Percentiles rank a stretch among this genome's conserved stretches.
phyloP scores from a whole-genome alignment of 2,797 vertebrate species.

The Ara ararauna region DNA sequence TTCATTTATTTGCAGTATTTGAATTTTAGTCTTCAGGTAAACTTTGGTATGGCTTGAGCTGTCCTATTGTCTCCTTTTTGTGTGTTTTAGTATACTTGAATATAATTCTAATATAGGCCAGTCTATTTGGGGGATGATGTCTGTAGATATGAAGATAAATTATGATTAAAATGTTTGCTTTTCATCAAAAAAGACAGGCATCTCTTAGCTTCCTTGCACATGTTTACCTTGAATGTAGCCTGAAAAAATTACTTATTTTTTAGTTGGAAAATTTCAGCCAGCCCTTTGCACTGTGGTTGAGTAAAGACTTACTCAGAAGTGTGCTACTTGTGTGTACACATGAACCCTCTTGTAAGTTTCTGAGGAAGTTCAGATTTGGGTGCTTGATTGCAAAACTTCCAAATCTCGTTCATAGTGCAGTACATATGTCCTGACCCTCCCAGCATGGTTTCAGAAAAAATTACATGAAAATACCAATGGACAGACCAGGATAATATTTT shows the following conservation, averaged over 20 bases:
- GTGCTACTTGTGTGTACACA: not conserved
- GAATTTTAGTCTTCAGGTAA: constrained; percentile 2
- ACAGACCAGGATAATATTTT: not conserved
- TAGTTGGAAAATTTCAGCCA: not conserved
- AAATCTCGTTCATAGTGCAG: not conserved
- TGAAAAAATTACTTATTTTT: not conserved
- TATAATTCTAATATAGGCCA: not conserved
- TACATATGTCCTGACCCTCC: not conserved
- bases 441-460: not conserved
- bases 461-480: not conserved
- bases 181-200: not conserved
- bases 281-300: not conserved
- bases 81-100: not conserved
- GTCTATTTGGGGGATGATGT: constrained; percentile 5
- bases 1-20: constrained; percentile 15
- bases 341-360: not conserved
- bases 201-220: not conserved
- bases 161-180: constrained; percentile 5
- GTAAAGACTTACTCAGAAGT: not conserved
- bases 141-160: constrained; percentile 28
- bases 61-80: not conserved
- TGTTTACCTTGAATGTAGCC: not conserved
- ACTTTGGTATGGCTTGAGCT: not conserved
- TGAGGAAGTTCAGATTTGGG: not conserved
- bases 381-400: not conserved